Percentiles rank a stretch among this genome's conserved stretches.
Evolutionary conservation across 2,888 invertebrate species (phyloP).

Genomic region (Lasioglossum pauxillum): DNA sequence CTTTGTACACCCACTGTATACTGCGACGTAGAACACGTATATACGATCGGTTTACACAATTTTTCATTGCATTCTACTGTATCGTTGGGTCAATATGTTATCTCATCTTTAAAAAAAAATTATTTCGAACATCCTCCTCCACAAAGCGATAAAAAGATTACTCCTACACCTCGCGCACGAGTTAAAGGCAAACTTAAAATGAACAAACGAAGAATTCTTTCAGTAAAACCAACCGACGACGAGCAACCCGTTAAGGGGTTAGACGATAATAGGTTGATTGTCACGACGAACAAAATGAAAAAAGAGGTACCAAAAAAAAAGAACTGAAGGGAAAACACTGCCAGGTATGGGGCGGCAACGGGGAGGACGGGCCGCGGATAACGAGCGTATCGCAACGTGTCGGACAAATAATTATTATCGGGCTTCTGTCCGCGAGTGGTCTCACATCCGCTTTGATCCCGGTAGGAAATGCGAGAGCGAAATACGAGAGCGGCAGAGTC

Average conservation of each 20-base stretch:
- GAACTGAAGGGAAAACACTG: conserved; percentile 34
- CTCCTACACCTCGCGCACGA: no score
- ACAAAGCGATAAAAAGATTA: background rate
- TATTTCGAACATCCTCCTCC: background rate
- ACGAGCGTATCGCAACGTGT: conserved; percentile 76
- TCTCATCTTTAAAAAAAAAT: background rate
- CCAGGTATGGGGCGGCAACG: conserved; percentile 25
- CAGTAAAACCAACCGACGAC: background rate
- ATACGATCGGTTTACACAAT: no score
- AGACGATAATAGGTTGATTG: conserved; percentile 65
- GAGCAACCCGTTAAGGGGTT: background rate
- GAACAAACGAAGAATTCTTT: background rate
- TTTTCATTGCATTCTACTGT: background rate
- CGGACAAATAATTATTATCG: conserved; percentile 81
- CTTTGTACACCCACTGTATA: no score
- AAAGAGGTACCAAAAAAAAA: background rate
- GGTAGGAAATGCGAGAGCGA: conserved; percentile 76
- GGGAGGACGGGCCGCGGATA: conserved; percentile 60
- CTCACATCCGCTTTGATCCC: conserved; percentile 77
- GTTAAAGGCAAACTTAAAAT: background rate
- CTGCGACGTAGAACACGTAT: no score
- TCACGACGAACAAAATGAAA: conserved; percentile 23
- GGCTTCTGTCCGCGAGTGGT: conserved; percentile 76
- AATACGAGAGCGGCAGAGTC: conserved; percentile 76
- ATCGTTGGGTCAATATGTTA: background rate